Conservation (phyloP, 2,113 vertebrate species). For the Euleptes europaea region DNA sequence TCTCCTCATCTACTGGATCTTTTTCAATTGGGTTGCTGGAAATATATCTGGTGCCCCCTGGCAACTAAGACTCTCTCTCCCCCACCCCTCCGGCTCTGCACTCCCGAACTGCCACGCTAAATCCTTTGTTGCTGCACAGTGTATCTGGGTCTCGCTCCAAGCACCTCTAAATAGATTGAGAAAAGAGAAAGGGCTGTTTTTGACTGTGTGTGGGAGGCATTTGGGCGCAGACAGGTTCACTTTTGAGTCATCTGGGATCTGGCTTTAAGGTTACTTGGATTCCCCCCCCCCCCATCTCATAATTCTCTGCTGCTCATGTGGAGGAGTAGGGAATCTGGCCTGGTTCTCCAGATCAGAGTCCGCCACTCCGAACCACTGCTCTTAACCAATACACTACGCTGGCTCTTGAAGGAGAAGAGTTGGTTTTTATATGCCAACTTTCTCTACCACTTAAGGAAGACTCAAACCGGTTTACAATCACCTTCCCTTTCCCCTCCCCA, state of each 20-base stretch:
- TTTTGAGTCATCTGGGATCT: background rate
- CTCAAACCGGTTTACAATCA: too few species aligned
- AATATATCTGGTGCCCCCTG: conserved; percentile 49
- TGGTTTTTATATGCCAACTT: too few species aligned
- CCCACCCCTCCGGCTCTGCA: background rate
- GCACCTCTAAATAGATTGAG: background rate
- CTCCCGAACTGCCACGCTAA: conserved; percentile 48
- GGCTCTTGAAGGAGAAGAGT: too few species aligned
- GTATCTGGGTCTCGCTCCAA: conserved; percentile 28
- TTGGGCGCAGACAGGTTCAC: background rate
- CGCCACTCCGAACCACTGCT: too few species aligned
- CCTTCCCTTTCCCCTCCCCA: too few species aligned
- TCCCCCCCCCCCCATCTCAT: background rate
- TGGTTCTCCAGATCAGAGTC: too few species aligned
- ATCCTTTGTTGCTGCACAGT: conserved; percentile 23
- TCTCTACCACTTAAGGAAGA: too few species aligned
- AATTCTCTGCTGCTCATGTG: too few species aligned
- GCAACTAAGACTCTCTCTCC: conserved; percentile 62
- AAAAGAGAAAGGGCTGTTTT: background rate
- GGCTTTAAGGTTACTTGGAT: background rate
- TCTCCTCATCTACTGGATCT: conserved; percentile 69
- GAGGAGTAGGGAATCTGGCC: too few species aligned
- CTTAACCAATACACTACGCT: too few species aligned
- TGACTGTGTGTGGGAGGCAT: background rate
- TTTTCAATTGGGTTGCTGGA: conserved; percentile 64